A percentile compares a stretch with the other conserved stretches of the same genome.
Conservation (phyloP, 2,113 vertebrate species). For the Anoura caudifer region DNA sequence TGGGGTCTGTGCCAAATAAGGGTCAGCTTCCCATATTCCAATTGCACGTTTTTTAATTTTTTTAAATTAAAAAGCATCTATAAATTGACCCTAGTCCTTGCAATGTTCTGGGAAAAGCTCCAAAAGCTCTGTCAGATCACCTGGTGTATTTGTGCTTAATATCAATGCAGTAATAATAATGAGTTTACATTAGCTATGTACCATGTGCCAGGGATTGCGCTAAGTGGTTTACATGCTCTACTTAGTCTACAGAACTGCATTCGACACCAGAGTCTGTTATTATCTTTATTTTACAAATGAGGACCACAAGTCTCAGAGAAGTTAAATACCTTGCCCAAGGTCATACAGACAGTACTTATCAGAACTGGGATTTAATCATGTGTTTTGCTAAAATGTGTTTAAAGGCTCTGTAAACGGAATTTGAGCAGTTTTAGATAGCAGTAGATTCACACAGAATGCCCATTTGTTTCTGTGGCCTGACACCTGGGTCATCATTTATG, state of each 20-base stretch:
- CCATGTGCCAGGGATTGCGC: not conserved
- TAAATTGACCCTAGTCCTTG: constrained; percentile 38
- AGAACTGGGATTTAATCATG: not conserved
- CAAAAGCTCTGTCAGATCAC: constrained; percentile 36
- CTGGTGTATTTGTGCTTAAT: constrained; percentile 34
- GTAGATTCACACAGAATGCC: constrained; percentile 48
- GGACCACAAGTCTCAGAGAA: not conserved
- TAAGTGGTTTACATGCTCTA: not conserved
- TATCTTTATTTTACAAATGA: constrained; percentile 27
- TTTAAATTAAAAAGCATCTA: constrained; percentile 45
- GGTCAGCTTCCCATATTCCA: constrained; percentile 29
- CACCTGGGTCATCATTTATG: constrained; percentile 74
- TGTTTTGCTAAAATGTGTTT: not conserved
- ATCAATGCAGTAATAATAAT: constrained; percentile 32
- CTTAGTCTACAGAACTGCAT: not conserved
- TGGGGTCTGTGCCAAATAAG: not conserved
- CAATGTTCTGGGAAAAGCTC: constrained; percentile 20
- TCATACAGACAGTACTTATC: not conserved
- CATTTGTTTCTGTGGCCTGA: constrained; percentile 70
- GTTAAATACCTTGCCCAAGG: not conserved
- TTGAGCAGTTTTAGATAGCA: constrained; percentile 61
- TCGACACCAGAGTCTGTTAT: not conserved
- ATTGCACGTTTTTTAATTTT: constrained; percentile 25
- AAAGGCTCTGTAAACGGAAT: constrained; percentile 32
- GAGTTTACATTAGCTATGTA: not conserved